phyloP scores from a whole-genome alignment of 2,888 invertebrate genomes.

The Lobophora halterata region DNA sequence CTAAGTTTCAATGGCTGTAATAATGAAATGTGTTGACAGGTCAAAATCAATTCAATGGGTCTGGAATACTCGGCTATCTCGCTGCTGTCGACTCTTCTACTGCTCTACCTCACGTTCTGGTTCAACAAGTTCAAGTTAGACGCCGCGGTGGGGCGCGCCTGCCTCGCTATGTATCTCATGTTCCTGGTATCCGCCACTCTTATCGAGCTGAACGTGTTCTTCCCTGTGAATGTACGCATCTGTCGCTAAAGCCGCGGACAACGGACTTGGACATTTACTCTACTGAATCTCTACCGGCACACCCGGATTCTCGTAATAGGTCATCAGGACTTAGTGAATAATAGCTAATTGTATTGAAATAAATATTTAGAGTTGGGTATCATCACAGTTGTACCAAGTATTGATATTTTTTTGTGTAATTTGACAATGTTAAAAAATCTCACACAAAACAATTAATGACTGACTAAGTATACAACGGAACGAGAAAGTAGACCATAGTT shows the following conservation, averaged over 20 bases:
- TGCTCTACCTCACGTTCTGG: conserved; percentile 91
- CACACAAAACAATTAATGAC: too few species aligned
- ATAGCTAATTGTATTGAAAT: too few species aligned
- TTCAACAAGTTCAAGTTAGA: conserved; percentile 93
- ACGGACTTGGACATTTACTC: conserved; percentile 42
- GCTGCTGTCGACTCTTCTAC: conserved; percentile 90
- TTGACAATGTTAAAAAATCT: too few species aligned
- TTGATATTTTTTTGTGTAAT: too few species aligned
- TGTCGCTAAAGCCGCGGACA: conserved; percentile 80
- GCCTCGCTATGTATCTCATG: conserved; percentile 92
- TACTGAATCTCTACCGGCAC: conserved; percentile 39
- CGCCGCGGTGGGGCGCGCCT: conserved; percentile 90
- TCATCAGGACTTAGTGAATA: too few species aligned
- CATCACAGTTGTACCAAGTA: too few species aligned
- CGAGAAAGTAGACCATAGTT: too few species aligned
- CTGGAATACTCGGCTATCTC: conserved; percentile 95
- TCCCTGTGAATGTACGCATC: conserved; percentile 93
- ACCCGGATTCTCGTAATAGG: too few species aligned
- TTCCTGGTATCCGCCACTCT: conserved; percentile 93
- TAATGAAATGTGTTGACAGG: conserved; percentile 61
- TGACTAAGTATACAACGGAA: too few species aligned
- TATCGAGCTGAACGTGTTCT: conserved; percentile 96
- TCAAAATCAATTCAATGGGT: conserved; percentile 94
- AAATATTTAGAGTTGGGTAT: too few species aligned
- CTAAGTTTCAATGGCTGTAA: neutral